Percentiles rank a stretch among this genome's conserved stretches.
Conservation (phyloP, 2,797 vertebrate genomes). For the Poecilia picta region DNA sequence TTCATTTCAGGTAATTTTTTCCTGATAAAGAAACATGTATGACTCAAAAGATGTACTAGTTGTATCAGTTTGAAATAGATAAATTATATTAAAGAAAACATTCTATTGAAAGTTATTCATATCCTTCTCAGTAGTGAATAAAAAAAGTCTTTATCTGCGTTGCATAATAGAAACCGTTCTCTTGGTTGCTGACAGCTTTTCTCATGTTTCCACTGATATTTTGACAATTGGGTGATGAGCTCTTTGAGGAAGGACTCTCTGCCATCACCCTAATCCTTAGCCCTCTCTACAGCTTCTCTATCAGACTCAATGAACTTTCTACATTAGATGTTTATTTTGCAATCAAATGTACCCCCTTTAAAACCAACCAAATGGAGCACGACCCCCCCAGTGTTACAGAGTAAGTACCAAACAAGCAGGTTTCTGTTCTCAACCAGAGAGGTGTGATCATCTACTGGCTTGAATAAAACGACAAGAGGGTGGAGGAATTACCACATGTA, state of each 20-base stretch:
- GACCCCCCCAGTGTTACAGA: too few relatives aligned
- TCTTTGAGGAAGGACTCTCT: neutral
- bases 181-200: neutral
- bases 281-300: neutral
- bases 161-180: neutral
- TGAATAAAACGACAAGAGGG: conserved; percentile 11
- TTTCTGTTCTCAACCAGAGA: conserved; percentile 24
- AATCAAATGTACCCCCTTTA: neutral
- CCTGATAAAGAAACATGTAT: neutral
- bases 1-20: neutral
- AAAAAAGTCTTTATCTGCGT: neutral
- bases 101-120: neutral
- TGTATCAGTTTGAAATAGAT: neutral
- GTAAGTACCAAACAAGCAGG: neutral
- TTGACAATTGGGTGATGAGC: neutral
- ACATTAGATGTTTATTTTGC: neutral
- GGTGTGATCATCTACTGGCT: conserved; percentile 28
- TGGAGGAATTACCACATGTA: conserved; percentile 30
- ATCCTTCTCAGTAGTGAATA: neutral
- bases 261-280: neutral
- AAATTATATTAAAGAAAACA: neutral
- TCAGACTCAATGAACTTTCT: neutral
- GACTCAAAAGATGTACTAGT: neutral
- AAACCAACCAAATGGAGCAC: neutral
- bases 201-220: too few relatives aligned